phyloP scores from a whole-genome alignment of 2,113 vertebrate genomes.

The Columbina picui region DNA sequence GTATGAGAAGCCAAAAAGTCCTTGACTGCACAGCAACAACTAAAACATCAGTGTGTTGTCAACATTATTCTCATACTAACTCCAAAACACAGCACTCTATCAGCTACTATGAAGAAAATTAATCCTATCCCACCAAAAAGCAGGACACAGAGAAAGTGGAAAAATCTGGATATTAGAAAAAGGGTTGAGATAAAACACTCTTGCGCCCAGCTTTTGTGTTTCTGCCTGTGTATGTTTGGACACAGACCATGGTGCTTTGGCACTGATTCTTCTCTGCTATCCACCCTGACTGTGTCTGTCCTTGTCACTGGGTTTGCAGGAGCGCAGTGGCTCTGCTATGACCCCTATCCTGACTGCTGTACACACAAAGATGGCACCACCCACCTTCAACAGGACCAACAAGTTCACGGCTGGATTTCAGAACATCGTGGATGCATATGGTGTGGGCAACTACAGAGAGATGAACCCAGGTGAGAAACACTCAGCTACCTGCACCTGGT shows the following conservation, averaged over 20 bases:
- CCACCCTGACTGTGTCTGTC: neutral
- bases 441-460: slow-evolving; percentile 93
- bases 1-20: too few species aligned
- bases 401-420: slow-evolving; percentile 98
- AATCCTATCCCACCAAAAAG: too few species aligned
- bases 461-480: slow-evolving; percentile 90
- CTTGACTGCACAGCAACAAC: too few species aligned
- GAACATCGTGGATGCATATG: slow-evolving; percentile 95
- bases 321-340: slow-evolving; percentile 91
- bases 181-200: neutral
- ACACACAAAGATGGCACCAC: slow-evolving; percentile 90
- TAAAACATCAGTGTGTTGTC: too few species aligned
- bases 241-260: neutral
- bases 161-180: neutral
- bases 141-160: neutral
- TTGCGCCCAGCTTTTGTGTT: neutral
- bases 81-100: too few species aligned
- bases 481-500: neutral
- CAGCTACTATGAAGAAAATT: too few species aligned
- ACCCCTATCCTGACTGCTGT: slow-evolving; percentile 91
- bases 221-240: neutral
- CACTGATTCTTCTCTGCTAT: fast-evolving
- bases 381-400: slow-evolving; percentile 97
- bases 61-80: too few species aligned
- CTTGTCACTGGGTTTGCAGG: slow-evolving; percentile 68